A percentile compares a stretch with the other conserved stretches of the same genome.
Conservation (phyloP, 2,113 vertebrate species). For the Sakesphorus luctuosus region DNA sequence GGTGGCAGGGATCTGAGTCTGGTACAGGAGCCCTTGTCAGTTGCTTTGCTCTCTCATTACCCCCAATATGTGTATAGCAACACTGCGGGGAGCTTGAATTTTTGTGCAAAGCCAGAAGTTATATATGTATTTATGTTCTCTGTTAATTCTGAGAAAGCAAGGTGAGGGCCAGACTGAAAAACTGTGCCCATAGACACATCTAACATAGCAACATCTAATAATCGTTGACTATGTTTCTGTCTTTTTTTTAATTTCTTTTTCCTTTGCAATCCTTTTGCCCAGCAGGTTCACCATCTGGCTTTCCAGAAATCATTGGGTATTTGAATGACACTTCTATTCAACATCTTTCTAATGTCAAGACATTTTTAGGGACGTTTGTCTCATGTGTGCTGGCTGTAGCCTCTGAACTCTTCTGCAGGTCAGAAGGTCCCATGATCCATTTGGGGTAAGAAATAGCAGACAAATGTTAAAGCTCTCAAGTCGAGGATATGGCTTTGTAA, state of each 20-base stretch:
- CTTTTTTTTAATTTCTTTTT: not conserved
- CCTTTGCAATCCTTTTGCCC: slow-evolving; percentile 55
- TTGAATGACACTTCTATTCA: slow-evolving; percentile 55
- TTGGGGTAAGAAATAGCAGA: slow-evolving; percentile 38
- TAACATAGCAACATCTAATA: not conserved
- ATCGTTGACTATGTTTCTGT: not conserved
- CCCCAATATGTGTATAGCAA: accelerated
- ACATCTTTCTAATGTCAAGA: slow-evolving; percentile 59
- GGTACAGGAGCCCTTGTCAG: not conserved
- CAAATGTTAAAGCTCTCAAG: not conserved
- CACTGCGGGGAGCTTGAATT: not conserved
- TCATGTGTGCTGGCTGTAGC: slow-evolving; percentile 56
- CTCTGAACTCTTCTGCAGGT: slow-evolving; percentile 45
- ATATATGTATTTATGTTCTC: not conserved
- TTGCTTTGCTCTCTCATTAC: not conserved
- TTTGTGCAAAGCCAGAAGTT: not conserved
- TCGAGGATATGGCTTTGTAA: not conserved
- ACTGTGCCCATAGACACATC: accelerated
- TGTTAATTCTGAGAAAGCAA: not conserved
- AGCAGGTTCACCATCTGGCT: not conserved
- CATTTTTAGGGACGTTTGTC: slow-evolving; percentile 43
- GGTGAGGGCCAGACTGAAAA: not conserved
- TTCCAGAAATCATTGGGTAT: slow-evolving; percentile 61
- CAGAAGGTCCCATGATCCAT: slow-evolving; percentile 60
- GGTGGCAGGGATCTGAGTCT: not conserved